phyloP scores from a whole-genome alignment of 2,113 vertebrate genomes.

The Labeo rohita region DNA sequence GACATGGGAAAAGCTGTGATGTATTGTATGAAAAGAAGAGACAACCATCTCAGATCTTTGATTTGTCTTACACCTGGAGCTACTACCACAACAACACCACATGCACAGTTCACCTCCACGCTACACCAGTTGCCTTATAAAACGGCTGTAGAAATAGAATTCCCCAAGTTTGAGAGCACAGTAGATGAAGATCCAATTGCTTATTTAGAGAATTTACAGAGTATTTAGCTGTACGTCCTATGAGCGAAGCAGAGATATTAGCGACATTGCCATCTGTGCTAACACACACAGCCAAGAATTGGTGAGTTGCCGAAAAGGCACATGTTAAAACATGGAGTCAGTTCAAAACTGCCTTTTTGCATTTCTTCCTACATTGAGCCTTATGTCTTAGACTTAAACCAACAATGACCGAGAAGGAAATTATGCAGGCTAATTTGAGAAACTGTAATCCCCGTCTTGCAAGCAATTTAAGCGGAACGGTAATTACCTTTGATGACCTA shows the following conservation, averaged over 20 bases:
- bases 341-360: background rate
- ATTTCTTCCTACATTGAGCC: background rate
- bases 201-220: background rate
- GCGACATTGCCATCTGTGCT: background rate
- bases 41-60: background rate
- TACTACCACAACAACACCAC: background rate
- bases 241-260: background rate
- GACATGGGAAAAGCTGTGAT: background rate
- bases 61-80: background rate
- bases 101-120: background rate
- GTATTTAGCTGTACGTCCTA: background rate
- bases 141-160: background rate
- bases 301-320: background rate
- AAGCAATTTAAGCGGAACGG: background rate
- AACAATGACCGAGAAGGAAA: background rate
- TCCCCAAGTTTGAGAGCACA: slow-evolving; percentile 1
- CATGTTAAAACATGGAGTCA: background rate
- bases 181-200: background rate
- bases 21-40: background rate
- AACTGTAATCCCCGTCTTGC: background rate
- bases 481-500: background rate
- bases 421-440: background rate
- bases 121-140: background rate
- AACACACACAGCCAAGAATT: background rate
- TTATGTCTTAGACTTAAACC: background rate